Conservation (phyloP, 2,888 invertebrate species). For the Amiota mariae region DNA sequence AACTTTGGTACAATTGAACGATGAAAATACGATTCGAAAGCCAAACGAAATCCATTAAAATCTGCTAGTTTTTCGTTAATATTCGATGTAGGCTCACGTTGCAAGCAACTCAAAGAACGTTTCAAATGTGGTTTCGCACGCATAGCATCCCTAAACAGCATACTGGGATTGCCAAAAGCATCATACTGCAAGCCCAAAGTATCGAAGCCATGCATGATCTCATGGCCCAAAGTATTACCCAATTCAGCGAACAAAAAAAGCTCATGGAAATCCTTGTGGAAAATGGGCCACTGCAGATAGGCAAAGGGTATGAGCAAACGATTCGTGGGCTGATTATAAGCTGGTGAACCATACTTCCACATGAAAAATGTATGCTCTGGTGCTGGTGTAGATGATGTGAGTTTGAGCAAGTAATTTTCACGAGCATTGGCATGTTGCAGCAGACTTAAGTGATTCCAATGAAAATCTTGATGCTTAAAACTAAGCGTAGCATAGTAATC, state of each 20-base stretch:
- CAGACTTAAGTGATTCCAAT: conserved; percentile 30
- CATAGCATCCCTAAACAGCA: conserved; percentile 33
- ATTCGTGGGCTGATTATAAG: conserved; percentile 48
- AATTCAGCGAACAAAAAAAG: conserved; percentile 47
- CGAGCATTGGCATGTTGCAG: conserved; percentile 17
- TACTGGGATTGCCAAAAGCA: conserved; percentile 45
- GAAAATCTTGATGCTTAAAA: conserved; percentile 25
- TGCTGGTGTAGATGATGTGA: conserved; percentile 6
- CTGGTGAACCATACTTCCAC: conserved; percentile 48
- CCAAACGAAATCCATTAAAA: conserved; percentile 53
- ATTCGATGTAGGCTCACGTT: conserved; percentile 40
- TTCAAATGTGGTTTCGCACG: conserved; percentile 31
- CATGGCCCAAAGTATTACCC: conserved; percentile 54
- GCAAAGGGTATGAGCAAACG: conserved; percentile 48
- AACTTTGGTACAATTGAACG: conserved; percentile 20
- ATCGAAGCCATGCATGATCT: conserved; percentile 56
- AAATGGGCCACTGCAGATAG: conserved; percentile 44
- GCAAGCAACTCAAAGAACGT: conserved; percentile 38
- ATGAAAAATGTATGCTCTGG: conserved; percentile 38
- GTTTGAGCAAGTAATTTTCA: conserved; percentile 18
- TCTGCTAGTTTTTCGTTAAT: conserved; percentile 54
- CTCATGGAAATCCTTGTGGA: conserved; percentile 41
- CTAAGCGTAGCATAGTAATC: conserved; percentile 36
- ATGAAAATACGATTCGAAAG: conserved; percentile 47
- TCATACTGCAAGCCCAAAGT: conserved; percentile 50